Evolutionary conservation across 2,797 vertebrate species (phyloP).

Genomic region (Sebastes kiyomatsui): DNA sequence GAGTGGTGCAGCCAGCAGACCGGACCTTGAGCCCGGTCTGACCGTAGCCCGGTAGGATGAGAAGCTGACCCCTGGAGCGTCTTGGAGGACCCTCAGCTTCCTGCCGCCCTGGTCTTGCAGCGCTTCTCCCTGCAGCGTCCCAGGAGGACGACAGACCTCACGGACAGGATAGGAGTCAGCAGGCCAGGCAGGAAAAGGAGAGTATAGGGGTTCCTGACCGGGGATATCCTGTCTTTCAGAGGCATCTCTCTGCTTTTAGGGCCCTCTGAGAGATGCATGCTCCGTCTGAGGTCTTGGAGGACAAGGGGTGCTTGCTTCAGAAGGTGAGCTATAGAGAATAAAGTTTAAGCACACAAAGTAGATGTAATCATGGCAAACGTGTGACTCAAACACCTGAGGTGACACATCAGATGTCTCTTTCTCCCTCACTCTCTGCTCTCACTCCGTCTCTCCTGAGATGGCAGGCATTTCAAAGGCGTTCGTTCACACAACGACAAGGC

Average conservation of each 20-base stretch:
- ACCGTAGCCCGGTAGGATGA: slow-evolving; percentile 35
- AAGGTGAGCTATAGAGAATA: background rate
- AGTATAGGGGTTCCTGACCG: slow-evolving; percentile 73
- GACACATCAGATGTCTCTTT: slow-evolving; percentile 33
- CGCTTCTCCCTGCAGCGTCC: slow-evolving; percentile 40
- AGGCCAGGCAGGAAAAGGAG: slow-evolving; percentile 74
- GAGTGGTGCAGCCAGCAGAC: slow-evolving; percentile 34
- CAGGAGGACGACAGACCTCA: slow-evolving; percentile 47
- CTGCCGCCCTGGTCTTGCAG: slow-evolving; percentile 51
- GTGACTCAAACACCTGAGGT: slow-evolving; percentile 46
- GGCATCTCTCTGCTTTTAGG: slow-evolving; percentile 33
- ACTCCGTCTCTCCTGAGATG: slow-evolving; percentile 27
- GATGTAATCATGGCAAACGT: background rate
- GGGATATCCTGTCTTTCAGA: slow-evolving; percentile 85
- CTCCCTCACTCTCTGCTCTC: slow-evolving; percentile 5
- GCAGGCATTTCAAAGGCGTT: slow-evolving; percentile 67
- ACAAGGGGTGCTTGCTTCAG: background rate
- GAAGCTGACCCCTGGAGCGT: slow-evolving; percentile 69
- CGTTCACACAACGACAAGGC: slow-evolving; percentile 46
- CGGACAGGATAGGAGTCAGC: slow-evolving; percentile 68
- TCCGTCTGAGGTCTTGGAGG: slow-evolving; percentile 27
- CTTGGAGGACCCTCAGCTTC: slow-evolving; percentile 78
- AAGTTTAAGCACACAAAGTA: background rate
- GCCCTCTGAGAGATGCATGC: slow-evolving; percentile 10
- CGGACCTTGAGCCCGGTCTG: slow-evolving; percentile 43